Evolutionary conservation across 2,113 vertebrate genomes (phyloP), one percentile per base, ranked within the genome.

Genomic region (Octodon degus): DNA sequence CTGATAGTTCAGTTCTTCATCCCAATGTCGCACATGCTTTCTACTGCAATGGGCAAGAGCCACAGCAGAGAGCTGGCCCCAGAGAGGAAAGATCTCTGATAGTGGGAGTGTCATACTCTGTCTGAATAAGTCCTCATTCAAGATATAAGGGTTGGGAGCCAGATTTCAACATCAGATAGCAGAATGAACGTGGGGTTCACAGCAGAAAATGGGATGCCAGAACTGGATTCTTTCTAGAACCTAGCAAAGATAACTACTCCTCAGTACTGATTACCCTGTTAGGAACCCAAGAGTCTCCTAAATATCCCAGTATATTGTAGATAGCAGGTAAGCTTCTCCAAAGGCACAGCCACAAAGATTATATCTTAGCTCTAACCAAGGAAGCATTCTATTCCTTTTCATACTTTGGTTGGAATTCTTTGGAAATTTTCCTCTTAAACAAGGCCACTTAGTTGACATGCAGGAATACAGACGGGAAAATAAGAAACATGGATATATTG

Each of bases 401-500:
- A 79, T 11, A 7, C 60, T 88, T 60, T 86, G 19, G 17, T 84
- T 95, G 14, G 47, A 90, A 90, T 12, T 94, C 20, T 62, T 60
- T 20, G 40, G 16, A 47, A 90, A 92, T 40, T 63, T 84, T 76
- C 37, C 37, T 77, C 32, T 93, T 37, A 43, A 82, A 74, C 7
- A 76, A 40, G 58, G 17, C 65, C 55, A 81, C 22, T 30, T 65
- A 27, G n/a, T 30, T 85, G n/a, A 58, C 19, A 82, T 8, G 27
- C 43, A 95, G 25, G 83, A 90, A 81, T 40, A 5, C 43, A 65
- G 27, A 86, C 37, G 13, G 9, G 10, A 89, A 91, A 76, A 8
- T 70, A 74, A 92, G 34, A 95, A 82, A 89, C n/a, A 62, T 7
- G 85, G 16, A 34, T 68, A 88, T 43, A 77, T 67, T 80, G 47